Conservation (phyloP, 2,797 vertebrate species). For the Rhyacichthys aspro region DNA sequence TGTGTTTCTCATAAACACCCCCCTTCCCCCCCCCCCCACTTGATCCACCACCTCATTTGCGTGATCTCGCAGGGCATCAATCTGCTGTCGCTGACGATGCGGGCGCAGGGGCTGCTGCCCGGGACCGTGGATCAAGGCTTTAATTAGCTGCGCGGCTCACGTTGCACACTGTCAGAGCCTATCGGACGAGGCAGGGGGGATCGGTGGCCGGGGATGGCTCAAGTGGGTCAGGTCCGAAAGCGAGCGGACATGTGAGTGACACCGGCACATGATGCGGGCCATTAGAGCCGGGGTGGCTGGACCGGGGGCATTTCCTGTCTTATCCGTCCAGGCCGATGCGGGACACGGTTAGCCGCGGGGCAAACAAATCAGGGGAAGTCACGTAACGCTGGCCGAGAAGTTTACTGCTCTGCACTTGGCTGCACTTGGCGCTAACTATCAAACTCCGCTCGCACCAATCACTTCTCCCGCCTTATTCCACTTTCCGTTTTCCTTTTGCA, state of each 20-base stretch:
- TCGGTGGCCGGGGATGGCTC: conserved; percentile 45
- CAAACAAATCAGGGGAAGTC: conserved; percentile 65
- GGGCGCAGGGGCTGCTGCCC: conserved; percentile 33
- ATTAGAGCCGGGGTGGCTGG: conserved; percentile 44
- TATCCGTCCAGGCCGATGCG: conserved; percentile 50
- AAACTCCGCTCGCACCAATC: neutral
- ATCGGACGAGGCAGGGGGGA: conserved; percentile 38
- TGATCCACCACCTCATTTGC: conserved; percentile 63
- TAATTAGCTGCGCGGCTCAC: conserved; percentile 67
- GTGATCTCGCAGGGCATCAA: conserved; percentile 72
- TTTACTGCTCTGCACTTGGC: conserved; percentile 49
- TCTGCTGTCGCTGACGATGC: conserved; percentile 71
- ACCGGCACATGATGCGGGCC: conserved; percentile 64
- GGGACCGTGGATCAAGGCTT: conserved; percentile 60
- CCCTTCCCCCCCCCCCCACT: no score
- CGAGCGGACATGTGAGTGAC: conserved; percentile 62
- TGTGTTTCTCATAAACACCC: conserved; percentile 45
- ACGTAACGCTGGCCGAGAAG: conserved; percentile 47
- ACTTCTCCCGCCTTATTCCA: neutral
- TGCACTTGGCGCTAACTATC: conserved; percentile 1
- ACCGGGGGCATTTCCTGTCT: conserved; percentile 46
- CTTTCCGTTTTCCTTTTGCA: neutral
- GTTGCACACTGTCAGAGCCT: conserved; percentile 62
- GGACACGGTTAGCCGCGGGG: conserved; percentile 62
- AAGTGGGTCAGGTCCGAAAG: conserved; percentile 77